Percentiles rank a stretch among this genome's conserved stretches.
phyloP scores from a whole-genome alignment of 2,888 invertebrate genomes.

The Melanotus villosus region DNA sequence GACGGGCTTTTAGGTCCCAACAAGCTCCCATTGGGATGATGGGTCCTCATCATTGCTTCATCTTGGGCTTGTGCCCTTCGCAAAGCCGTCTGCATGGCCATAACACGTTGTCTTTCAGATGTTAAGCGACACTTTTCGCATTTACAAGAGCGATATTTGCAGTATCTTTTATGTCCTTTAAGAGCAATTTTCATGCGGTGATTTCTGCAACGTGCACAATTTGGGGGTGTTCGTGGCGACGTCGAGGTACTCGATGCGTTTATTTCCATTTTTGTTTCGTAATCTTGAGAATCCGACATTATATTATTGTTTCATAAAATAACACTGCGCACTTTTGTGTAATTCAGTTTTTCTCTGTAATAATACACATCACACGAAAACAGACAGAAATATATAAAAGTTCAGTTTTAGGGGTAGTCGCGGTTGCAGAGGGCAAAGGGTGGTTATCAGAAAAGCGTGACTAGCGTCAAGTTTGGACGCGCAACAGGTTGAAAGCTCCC shows the following conservation, averaged over 20 bases:
- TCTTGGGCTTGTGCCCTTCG: constrained; percentile 89
- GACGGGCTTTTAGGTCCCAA: constrained; percentile 62
- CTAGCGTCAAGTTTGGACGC: constrained; percentile 20
- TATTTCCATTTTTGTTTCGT: constrained; percentile 71
- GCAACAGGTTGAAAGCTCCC: constrained; percentile 44
- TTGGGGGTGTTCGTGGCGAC: constrained; percentile 85
- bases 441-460: constrained; percentile 14
- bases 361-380: no score
- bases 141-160: constrained; percentile 86
- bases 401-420: no score
- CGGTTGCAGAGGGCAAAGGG: neutral
- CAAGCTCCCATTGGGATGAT: constrained; percentile 55
- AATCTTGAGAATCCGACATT: constrained; percentile 71
- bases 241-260: constrained; percentile 73
- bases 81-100: constrained; percentile 90
- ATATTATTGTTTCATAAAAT: constrained; percentile 51
- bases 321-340: no score
- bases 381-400: no score
- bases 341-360: no score
- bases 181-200: constrained; percentile 90
- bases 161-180: constrained; percentile 94
- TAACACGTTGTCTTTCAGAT: constrained; percentile 88
- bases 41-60: constrained; percentile 73
- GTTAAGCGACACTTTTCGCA: constrained; percentile 92
- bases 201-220: constrained; percentile 93